phyloP scores from a whole-genome alignment of 2,113 vertebrate species.

The Gila orcuttii region DNA sequence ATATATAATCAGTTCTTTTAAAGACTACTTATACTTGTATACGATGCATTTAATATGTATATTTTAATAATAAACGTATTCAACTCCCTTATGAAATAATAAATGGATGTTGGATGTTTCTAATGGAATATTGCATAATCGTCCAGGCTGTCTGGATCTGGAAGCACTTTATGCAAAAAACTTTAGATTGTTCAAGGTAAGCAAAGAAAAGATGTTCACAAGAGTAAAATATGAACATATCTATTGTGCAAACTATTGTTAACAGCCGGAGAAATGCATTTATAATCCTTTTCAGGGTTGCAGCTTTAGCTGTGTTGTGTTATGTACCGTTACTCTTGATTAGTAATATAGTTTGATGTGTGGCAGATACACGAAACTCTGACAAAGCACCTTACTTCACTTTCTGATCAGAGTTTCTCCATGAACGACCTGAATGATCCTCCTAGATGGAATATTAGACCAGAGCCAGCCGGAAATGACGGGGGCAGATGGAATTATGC shows the following conservation, averaged over 20 bases:
- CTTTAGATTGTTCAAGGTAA: constrained; percentile 45
- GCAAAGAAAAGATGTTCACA: not conserved
- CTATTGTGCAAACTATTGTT: not conserved
- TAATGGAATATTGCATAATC: not conserved
- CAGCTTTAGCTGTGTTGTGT: not conserved
- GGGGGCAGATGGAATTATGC: constrained; percentile 93
- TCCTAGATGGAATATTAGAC: constrained; percentile 91
- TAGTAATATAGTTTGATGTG: too few species aligned
- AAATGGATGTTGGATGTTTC: constrained; percentile 8
- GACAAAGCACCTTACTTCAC: not conserved
- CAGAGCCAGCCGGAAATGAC: constrained; percentile 79
- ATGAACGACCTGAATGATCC: constrained; percentile 98
- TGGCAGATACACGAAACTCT: not conserved
- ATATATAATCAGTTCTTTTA: accelerated
- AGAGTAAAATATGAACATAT: not conserved
- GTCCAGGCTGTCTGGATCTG: not conserved
- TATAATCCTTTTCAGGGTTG: not conserved
- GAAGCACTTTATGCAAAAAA: constrained; percentile 1
- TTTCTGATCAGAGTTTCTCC: constrained; percentile 64
- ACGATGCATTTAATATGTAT: not conserved
- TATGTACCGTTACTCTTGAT: not conserved
- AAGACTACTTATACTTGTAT: too few species aligned
- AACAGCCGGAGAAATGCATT: not conserved
- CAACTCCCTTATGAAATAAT: not conserved
- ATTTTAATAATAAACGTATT: not conserved